Evolutionary conservation across 1,140 invertebrate genomes (phyloP).

Genomic region (Drosophila lacteicornis): DNA sequence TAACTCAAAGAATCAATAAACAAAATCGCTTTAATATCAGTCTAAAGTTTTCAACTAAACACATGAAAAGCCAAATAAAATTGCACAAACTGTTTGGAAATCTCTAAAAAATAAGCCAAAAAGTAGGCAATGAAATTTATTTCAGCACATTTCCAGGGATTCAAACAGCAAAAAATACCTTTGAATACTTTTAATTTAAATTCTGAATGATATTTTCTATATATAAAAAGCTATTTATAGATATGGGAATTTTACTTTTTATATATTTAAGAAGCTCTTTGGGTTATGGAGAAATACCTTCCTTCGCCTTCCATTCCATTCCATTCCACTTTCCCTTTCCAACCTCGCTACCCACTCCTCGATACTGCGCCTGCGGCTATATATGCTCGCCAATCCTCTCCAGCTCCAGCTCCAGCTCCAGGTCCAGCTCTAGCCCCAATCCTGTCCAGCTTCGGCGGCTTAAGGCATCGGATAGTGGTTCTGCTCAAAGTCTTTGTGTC

Average conservation of each 20-base stretch:
- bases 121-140: not conserved
- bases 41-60: conserved; percentile 8
- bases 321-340: not conserved
- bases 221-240: not conserved
- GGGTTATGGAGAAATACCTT: no score
- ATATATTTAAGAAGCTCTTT: not conserved
- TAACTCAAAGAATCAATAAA: not conserved
- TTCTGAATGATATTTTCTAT: not conserved
- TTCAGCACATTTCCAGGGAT: not conserved
- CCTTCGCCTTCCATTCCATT: not conserved
- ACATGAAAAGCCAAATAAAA: not conserved
- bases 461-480: conserved; percentile 84
- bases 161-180: no score
- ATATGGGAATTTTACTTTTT: not conserved
- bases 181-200: not conserved
- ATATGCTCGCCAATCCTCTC: not conserved
- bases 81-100: not conserved
- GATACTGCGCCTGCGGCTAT: not conserved
- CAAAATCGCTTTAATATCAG: conserved; percentile 7
- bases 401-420: conserved; percentile 1
- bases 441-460: conserved; percentile 34
- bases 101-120: not conserved
- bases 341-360: not conserved
- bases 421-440: not conserved
- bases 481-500: conserved; percentile 81